phyloP scores from a whole-genome alignment of 2,113 vertebrate species.

The Chaetodon auriga region DNA sequence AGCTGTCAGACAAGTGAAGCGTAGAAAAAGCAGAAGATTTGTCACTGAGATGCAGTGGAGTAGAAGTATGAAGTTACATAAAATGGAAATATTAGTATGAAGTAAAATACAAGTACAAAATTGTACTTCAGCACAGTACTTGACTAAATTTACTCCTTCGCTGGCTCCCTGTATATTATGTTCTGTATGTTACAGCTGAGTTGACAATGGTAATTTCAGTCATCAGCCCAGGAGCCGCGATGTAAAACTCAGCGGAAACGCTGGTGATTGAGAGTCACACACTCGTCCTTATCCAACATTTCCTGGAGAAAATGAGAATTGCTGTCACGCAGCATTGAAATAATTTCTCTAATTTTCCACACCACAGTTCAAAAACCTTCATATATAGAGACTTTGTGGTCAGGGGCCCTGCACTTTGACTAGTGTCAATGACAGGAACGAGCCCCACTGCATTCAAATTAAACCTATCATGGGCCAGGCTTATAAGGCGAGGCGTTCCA shows the following conservation, averaged over 20 bases:
- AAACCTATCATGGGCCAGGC: constrained; percentile 37
- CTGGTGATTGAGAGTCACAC: background rate
- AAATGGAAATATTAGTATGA: too few species aligned
- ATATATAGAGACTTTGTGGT: constrained; percentile 27
- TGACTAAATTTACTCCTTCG: background rate
- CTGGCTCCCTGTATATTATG: background rate
- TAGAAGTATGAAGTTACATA: too few species aligned
- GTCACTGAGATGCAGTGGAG: background rate
- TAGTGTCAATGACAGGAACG: constrained; percentile 55
- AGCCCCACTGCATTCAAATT: constrained; percentile 45
- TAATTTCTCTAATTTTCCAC: constrained; percentile 58
- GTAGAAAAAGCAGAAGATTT: too few species aligned
- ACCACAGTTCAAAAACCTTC: constrained; percentile 31
- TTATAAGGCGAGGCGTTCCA: constrained; percentile 18
- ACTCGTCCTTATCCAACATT: constrained; percentile 21
- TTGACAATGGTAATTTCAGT: background rate
- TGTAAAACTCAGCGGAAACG: background rate
- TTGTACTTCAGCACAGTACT: background rate
- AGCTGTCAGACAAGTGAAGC: too few species aligned
- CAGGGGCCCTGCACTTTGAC: constrained; percentile 38
- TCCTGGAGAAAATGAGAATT: constrained; percentile 39
- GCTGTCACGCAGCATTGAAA: constrained; percentile 26
- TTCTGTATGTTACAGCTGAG: background rate
- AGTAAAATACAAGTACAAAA: too few species aligned
- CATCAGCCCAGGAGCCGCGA: background rate